phyloP scores from a whole-genome alignment of 2,888 invertebrate species.

The Polylopha cassiicola region DNA sequence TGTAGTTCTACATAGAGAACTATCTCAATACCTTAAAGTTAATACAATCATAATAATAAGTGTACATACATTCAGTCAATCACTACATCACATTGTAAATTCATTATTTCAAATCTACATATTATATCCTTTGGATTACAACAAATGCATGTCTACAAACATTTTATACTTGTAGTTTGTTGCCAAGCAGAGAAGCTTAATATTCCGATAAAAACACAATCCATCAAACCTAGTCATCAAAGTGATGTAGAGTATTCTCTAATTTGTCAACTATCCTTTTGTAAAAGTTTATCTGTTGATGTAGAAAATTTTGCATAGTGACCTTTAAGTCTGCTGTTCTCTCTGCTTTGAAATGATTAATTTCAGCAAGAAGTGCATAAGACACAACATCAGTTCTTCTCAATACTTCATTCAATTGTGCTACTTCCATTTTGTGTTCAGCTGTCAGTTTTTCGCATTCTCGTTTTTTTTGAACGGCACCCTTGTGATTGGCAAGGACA shows the following conservation, averaged over 20 bases:
- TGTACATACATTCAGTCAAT: slow-evolving; percentile 50
- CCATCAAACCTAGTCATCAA: slow-evolving; percentile 70
- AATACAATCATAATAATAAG: slow-evolving; percentile 56
- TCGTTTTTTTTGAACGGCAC: slow-evolving; percentile 90
- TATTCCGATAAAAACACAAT: too few species aligned
- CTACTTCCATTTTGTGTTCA: slow-evolving; percentile 90
- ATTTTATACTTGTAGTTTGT: slow-evolving; percentile 12
- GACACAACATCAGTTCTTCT: slow-evolving; percentile 94
- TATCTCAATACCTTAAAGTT: slow-evolving; percentile 30
- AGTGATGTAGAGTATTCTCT: slow-evolving; percentile 75
- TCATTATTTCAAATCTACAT: slow-evolving; percentile 31
- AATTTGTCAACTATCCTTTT: slow-evolving; percentile 87
- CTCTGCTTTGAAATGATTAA: slow-evolving; percentile 94
- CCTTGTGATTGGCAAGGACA: slow-evolving; percentile 91
- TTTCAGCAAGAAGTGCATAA: slow-evolving; percentile 95
- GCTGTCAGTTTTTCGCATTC: slow-evolving; percentile 89
- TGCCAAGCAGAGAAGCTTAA: too few species aligned
- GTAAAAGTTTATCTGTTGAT: slow-evolving; percentile 94
- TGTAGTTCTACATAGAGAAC: slow-evolving; percentile 8
- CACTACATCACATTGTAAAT: slow-evolving; percentile 31
- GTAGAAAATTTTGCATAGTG: slow-evolving; percentile 90
- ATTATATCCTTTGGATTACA: slow-evolving; percentile 56
- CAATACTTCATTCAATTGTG: slow-evolving; percentile 87
- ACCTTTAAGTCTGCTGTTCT: slow-evolving; percentile 89
- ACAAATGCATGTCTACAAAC: slow-evolving; percentile 22